Evolutionary conservation across 1,140 invertebrate species (phyloP).

Genomic region (Chionoecetes opilio): DNA sequence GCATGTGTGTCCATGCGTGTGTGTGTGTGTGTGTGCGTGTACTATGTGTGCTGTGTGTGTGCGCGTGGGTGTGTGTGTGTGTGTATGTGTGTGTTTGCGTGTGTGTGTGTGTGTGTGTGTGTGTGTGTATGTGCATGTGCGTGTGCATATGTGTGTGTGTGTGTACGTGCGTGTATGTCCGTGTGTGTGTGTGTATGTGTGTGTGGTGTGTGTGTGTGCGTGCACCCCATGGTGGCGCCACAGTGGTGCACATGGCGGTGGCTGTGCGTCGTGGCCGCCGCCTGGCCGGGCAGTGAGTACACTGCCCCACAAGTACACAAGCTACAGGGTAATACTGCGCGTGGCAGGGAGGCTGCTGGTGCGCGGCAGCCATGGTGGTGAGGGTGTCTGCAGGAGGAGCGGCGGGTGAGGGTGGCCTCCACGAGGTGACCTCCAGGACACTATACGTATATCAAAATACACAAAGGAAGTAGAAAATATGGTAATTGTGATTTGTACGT

Average conservation of each 20-base stretch:
- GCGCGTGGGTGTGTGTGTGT: neutral
- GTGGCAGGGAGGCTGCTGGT: neutral
- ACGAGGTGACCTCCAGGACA: neutral
- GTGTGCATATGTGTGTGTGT: slow-evolving; percentile 7
- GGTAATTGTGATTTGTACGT: slow-evolving; percentile 60
- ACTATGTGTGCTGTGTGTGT: neutral
- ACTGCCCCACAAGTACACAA: neutral
- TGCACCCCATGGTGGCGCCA: too few relatives aligned
- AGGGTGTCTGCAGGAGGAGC: neutral
- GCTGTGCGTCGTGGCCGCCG: neutral
- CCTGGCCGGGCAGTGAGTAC: neutral
- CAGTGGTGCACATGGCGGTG: neutral
- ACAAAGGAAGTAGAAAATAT: slow-evolving; percentile 74
- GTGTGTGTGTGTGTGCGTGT: neutral
- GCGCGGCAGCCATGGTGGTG: neutral
- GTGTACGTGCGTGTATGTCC: slow-evolving; percentile 3
- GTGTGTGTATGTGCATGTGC: slow-evolving; percentile 41
- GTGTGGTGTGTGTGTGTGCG: neutral
- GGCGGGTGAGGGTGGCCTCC: neutral
- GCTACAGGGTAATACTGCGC: slow-evolving; percentile 4
- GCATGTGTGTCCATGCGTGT: neutral
- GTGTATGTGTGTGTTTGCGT: neutral
- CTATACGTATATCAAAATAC: slow-evolving; percentile 48
- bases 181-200: slow-evolving; percentile 2
- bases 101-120: slow-evolving; percentile 20